Base-by-base conservation (phyloP, 2,888 invertebrate genomes). In the Trichopria drosophilae region DNA sequence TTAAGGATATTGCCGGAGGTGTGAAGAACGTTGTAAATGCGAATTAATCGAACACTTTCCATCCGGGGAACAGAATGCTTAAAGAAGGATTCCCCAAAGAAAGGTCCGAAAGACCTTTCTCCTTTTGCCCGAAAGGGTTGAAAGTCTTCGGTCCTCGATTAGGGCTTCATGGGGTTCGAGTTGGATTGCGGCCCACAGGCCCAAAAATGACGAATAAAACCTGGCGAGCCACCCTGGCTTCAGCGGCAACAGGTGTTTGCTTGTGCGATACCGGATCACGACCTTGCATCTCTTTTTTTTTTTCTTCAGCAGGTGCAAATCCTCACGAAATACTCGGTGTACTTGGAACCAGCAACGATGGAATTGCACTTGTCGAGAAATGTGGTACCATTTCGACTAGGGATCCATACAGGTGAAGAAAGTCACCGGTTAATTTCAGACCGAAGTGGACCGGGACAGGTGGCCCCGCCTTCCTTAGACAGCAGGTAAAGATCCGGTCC, bases 21-120 rank as follows among this genome's bases (percentile, higher is more conserved):
- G 71, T 64, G 67, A 71, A 66, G 66, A 67, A 70, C 67, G 66
- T 67, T 71, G 69, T 69, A 71, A 71, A 71, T 62, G 63, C 67
- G 68, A 71, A 71, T 71, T 71, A 71, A 69, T 71, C 65, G 65
- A 66, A 69, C 65, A 65, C 58, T 59, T 55, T 51, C 41, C 15
- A 69, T 13, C 64, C 63, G 71, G 67, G 28, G 26, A 32, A 5
- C 60, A 71, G 65, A 47, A 68, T n/a, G 12, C 0, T 3, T 2
- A 2, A 62, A 45, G 46, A 66, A 56, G 55, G 42, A 22, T 37
- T 23, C 26, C 39, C 12, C 18, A 29, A 20, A 15, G 26, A 23
- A 35, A 36, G 44, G 16, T 32, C n/a, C 16, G 15, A 47, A 29
- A 20, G 23, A 34, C 29, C 31, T 36, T 29, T 45, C 12, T 20